Evolutionary conservation across 2,113 vertebrate species (phyloP).

Genomic region (Choloepus hoffmanni): DNA sequence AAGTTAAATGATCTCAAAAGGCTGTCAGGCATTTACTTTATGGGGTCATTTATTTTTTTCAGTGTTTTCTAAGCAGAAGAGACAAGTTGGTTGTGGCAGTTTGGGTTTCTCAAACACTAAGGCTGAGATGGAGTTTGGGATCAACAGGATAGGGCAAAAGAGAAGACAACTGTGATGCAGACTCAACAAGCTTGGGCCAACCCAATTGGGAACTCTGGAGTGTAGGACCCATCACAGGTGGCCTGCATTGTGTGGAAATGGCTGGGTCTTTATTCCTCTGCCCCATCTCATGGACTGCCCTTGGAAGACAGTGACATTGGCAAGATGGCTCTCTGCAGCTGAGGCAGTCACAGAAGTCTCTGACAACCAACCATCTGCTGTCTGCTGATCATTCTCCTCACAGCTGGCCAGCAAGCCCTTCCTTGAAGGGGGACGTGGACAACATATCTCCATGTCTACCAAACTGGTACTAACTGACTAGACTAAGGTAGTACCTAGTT

Average conservation of each 20-base stretch:
- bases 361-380: fast-evolving
- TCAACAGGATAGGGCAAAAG: background rate
- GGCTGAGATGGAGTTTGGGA: background rate
- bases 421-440: background rate
- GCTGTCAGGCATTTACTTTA: background rate
- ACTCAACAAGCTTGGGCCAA: background rate
- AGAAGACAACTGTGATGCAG: background rate
- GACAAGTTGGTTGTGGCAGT: background rate
- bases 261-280: no score
- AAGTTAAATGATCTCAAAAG: background rate
- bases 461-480: no score
- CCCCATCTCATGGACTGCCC: no score
- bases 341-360: background rate
- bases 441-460: fast-evolving
- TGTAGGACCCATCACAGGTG: no score
- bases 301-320: no score
- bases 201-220: background rate
- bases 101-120: background rate
- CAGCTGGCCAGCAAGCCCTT: background rate
- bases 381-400: background rate
- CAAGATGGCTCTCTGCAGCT: background rate
- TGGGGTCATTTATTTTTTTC: background rate
- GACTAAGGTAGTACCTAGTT: fast-evolving
- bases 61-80: background rate
- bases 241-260: fast-evolving